These are phyloP conservation scores for Glyphotaelius pellucidus DNA, from an alignment of 2,888 invertebrate genomes.

Conservation along the genomic window DNA sequence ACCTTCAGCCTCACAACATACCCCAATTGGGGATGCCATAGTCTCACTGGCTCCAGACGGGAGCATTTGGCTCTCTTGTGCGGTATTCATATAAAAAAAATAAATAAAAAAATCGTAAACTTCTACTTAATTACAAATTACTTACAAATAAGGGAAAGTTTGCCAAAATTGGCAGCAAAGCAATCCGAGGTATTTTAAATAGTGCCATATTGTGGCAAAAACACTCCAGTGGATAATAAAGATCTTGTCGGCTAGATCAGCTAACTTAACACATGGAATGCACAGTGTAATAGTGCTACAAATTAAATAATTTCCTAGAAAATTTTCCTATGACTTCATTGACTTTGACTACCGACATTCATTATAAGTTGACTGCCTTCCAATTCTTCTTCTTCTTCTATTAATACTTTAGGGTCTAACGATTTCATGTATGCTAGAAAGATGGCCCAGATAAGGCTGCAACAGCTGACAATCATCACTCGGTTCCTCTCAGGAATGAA, in stretches of 20 bases:
- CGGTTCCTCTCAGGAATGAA: constrained; percentile 84
- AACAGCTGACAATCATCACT: constrained; percentile 84
- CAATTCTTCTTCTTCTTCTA: constrained; percentile 31
- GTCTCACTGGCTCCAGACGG: no score
- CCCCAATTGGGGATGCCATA: no score
- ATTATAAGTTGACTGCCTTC: neutral
- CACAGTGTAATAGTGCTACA: neutral
- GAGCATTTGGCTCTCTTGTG: no score
- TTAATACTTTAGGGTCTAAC: constrained; percentile 55
- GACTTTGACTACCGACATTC: neutral
- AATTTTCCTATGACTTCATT: neutral
- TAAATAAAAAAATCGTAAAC: no score
- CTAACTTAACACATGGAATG: neutral
- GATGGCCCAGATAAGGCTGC: constrained; percentile 86
- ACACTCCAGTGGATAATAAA: neutral
- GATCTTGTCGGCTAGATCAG: neutral
- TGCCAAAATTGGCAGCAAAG: no score
- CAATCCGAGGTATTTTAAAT: no score
- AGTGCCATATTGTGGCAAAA: no score
- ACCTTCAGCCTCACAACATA: no score
- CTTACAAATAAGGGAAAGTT: no score
- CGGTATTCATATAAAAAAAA: no score
- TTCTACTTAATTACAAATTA: no score
- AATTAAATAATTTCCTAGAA: neutral
- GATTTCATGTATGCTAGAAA: constrained; percentile 89